These are phyloP conservation scores for Neuroterus valhalla DNA, from an alignment of 1,140 invertebrate species.

Conservation along the genomic window DNA sequence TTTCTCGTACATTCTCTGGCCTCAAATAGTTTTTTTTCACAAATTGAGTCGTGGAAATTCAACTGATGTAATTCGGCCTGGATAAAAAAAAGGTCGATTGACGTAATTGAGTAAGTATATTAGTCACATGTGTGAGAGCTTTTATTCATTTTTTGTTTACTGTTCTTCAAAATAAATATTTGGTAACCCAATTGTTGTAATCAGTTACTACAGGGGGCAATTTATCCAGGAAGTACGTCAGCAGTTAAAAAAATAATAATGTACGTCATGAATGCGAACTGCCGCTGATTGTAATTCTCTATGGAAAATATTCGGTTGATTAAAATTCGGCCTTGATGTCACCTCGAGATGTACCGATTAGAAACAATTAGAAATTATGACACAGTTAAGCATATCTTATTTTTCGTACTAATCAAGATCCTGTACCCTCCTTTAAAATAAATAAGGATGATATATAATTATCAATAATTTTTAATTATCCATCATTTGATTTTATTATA, in stretches of 20 bases:
- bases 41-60: neutral
- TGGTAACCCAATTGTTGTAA: too few species aligned
- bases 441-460: neutral
- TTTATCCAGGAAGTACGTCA: too few species aligned
- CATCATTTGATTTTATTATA: too few species aligned
- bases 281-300: neutral
- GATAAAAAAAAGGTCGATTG: neutral
- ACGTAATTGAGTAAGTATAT: neutral
- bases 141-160: neutral
- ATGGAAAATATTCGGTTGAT: slow-evolving; percentile 6
- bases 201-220: too few species aligned
- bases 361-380: slow-evolving; percentile 17
- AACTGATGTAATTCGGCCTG: neutral
- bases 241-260: too few species aligned
- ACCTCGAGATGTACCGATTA: neutral
- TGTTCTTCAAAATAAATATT: neutral
- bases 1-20: too few species aligned
- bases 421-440: neutral
- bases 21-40: too few species aligned
- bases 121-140: neutral
- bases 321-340: slow-evolving; percentile 1
- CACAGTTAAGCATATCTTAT: neutral
- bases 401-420: neutral
- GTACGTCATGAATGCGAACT: too few species aligned
- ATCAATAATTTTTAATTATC: neutral